A percentile compares a stretch with the other conserved stretches of the same genome.
Conservation (phyloP, 64 coral and sea anemone species). For the Montipora foliosa region DNA sequence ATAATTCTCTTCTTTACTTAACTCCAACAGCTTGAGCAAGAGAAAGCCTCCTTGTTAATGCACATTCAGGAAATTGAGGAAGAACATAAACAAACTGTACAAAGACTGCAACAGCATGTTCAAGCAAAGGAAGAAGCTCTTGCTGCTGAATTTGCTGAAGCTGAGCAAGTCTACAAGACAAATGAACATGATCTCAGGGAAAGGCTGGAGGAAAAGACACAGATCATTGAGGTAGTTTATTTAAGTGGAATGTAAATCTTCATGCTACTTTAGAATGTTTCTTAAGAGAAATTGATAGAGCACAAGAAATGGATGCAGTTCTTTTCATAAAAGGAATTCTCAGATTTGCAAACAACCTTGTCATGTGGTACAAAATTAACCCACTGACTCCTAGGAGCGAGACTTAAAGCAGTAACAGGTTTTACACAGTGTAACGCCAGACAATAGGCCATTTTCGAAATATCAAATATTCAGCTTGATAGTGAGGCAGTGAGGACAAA, state of each 20-base stretch:
- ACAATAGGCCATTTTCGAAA: too few relatives aligned
- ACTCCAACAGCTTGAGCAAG: conserved; percentile 58
- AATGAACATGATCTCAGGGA: conserved; percentile 94
- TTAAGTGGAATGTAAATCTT: not conserved
- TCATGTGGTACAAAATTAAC: too few relatives aligned
- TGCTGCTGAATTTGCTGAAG: conserved; percentile 83
- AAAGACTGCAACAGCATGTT: conserved; percentile 85
- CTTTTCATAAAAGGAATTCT: too few relatives aligned
- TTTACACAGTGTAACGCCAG: too few relatives aligned
- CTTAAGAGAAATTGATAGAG: too few relatives aligned
- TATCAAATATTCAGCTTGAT: too few relatives aligned
- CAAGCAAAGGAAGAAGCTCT: conserved; percentile 84
- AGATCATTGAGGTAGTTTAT: conserved; percentile 87
- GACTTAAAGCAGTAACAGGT: too few relatives aligned
- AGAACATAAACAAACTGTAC: conserved; percentile 74
- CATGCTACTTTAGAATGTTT: too few relatives aligned
- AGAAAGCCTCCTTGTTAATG: conserved; percentile 55
- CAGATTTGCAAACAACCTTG: too few relatives aligned
- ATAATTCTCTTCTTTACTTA: not conserved
- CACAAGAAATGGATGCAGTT: too few relatives aligned
- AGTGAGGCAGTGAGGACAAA: too few relatives aligned
- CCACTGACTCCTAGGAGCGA: too few relatives aligned
- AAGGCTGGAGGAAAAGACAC: conserved; percentile 92
- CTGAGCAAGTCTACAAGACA: conserved; percentile 90
- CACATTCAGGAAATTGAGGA: conserved; percentile 78